These are phyloP conservation scores for Xestia c-nigrum DNA, from an alignment of 2,888 invertebrate species.

Conservation along the genomic window DNA sequence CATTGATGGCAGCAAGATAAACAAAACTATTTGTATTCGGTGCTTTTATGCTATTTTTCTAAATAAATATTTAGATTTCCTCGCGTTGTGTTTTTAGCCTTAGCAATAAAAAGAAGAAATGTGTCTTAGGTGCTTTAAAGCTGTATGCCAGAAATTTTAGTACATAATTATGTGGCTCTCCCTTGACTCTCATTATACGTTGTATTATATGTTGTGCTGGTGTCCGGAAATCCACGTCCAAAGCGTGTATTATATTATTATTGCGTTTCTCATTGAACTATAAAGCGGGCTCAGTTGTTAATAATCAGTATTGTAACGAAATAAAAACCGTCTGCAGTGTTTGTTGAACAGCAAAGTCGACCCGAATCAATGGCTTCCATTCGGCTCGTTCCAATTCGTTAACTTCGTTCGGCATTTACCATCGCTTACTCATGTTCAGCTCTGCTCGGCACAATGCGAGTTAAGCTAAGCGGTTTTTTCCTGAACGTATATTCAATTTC, in stretches of 20 bases:
- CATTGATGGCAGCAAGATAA: not conserved
- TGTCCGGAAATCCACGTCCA: not conserved
- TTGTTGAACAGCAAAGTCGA: not conserved
- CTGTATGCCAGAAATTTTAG: not conserved
- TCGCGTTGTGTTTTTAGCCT: not conserved
- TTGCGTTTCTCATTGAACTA: not conserved
- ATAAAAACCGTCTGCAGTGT: not conserved
- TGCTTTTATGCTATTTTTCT: conserved; percentile 13
- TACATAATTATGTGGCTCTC: no score
- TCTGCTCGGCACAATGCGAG: not conserved
- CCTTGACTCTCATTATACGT: not conserved
- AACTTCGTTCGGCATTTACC: not conserved
- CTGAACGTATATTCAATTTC: not conserved
- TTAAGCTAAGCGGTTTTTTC: not conserved
- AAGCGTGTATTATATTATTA: not conserved
- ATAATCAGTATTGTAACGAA: conserved; percentile 4
- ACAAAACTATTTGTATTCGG: conserved; percentile 2
- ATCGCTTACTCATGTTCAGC: not conserved
- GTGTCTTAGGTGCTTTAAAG: no score
- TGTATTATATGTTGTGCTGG: not conserved
- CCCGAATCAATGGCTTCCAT: not conserved
- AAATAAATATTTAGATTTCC: not conserved
- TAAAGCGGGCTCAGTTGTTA: conserved; percentile 3
- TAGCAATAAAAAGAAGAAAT: no score
- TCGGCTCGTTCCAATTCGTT: not conserved